phyloP scores from a whole-genome alignment of 2,888 invertebrate genomes.

The Idaea dimidiata region DNA sequence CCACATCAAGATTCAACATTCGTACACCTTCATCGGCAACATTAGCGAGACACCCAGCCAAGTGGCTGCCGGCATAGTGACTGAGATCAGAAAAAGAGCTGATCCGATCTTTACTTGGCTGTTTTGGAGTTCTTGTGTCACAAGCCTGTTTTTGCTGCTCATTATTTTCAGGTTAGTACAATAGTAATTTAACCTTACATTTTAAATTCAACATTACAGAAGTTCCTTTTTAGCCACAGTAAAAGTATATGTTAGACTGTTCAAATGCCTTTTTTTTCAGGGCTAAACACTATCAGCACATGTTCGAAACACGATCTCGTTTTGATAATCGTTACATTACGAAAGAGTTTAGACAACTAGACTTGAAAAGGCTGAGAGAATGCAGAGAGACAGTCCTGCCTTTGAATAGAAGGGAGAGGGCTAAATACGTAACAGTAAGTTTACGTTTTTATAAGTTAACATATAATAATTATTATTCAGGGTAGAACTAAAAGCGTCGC shows the following conservation, averaged over 20 bases:
- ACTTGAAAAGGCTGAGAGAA: conserved; percentile 79
- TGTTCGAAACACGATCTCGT: conserved; percentile 84
- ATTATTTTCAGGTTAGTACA: conserved; percentile 79
- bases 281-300: conserved; percentile 85
- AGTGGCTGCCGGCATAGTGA: conserved; percentile 82
- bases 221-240: neutral
- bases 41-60: conserved; percentile 51
- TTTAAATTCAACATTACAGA: neutral
- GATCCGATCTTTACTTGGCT: conserved; percentile 81
- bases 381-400: conserved; percentile 85
- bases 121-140: conserved; percentile 83
- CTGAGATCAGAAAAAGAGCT: conserved; percentile 82
- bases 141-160: conserved; percentile 83
- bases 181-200: neutral
- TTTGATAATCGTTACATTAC: conserved; percentile 88
- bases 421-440: conserved; percentile 82
- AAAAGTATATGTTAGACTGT: neutral
- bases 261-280: conserved; percentile 58
- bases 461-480: no score
- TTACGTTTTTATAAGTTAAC: no score
- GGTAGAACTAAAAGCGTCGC: no score
- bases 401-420: conserved; percentile 82
- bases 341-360: conserved; percentile 83
- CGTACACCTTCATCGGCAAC: conserved; percentile 55
- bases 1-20: conserved; percentile 51